Evolutionary conservation across 30 jellyfish, hydroid and myxozoan genomes (phyloP), one percentile per base, ranked within the genome.

Genomic region (Hydractinia symbiolongicarpus): DNA sequence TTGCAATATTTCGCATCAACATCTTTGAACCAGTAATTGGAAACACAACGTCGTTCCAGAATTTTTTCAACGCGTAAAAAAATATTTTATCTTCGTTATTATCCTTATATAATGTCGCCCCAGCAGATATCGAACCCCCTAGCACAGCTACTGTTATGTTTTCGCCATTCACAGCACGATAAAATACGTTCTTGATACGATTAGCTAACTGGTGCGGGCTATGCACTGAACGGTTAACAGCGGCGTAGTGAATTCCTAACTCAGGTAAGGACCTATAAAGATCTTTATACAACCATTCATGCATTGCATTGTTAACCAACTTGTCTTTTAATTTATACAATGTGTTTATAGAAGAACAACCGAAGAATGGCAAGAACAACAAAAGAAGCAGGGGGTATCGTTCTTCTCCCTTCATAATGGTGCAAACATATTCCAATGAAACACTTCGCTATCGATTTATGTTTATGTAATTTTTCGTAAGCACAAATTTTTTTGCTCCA

Each of bases 91-190:
- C 79, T 15, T 86, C 76, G 52, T 83, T 86, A 21, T 83, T 73
- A 7, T 90, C 77, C 60, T 91, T 91, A 71, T 78, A 91, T 5
- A 91, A 81, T 1, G 98, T 91, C 6, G 98, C 98, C 8, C 98
- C 98, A 6, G 98, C 98, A 0, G 98, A 86, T 9, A 91, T 91
- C 49, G 98, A 91, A 5, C 98, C 98, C 9, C 98, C 98, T 21
- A 91, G 77, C 14, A 91, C 79, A 4, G 94, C 98, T 49, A 91
- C 81, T 21, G 78, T 83, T 15, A 91, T 68, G 50, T 75, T 78
- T 40, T 86, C 93, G 7, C 98, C 98, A 9, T 73, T 67, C 77
- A 91, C 54, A 5, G 95, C 96, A 67, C 87, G 82, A 73, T 86
- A 83, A 10, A 84, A 85, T 4, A 87, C 79, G 9, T 81, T 68